Percentiles rank a stretch among this genome's conserved stretches.
phyloP scores from a whole-genome alignment of 2,113 vertebrate genomes.

The Syngnathus scovelli region DNA sequence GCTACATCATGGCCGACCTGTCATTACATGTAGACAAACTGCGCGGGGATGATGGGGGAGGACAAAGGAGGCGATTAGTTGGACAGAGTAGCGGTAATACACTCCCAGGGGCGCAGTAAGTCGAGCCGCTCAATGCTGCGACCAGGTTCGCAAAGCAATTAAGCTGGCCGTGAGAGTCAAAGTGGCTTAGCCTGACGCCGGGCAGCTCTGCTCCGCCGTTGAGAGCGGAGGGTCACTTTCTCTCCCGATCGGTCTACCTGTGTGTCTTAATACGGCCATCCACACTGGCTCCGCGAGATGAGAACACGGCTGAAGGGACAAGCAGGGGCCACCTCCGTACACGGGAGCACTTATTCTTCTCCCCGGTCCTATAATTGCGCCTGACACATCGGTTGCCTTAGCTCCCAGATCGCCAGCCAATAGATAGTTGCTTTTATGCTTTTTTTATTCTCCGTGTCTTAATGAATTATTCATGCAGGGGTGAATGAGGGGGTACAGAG shows the following conservation, averaged over 20 bases:
- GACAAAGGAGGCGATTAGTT: conserved; percentile 65
- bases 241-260: conserved; percentile 60
- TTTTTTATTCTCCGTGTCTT: conserved; percentile 58
- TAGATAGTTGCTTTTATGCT: conserved; percentile 65
- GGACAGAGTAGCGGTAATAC: conserved; percentile 60
- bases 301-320: conserved; percentile 51
- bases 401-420: conserved; percentile 57
- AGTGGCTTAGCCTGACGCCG: conserved; percentile 59
- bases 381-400: conserved; percentile 60
- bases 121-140: conserved; percentile 54
- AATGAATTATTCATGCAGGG: conserved; percentile 65
- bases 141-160: conserved; percentile 66
- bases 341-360: conserved; percentile 51
- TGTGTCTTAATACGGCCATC: conserved; percentile 56
- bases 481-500: conserved; percentile 38
- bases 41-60: conserved; percentile 46
- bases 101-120: conserved; percentile 57
- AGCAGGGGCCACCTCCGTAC: conserved; percentile 43
- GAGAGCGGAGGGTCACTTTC: conserved; percentile 65
- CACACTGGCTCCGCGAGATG: conserved; percentile 33
- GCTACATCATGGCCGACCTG: conserved; percentile 31
- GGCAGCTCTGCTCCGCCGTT: conserved; percentile 36
- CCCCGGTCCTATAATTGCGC: conserved; percentile 53
- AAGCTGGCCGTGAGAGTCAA: conserved; percentile 53
- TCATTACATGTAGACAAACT: conserved; percentile 54